phyloP scores from a whole-genome alignment of 37 sponge, comb jelly and placozoan genomes.

The Theonella swinhoei region DNA sequence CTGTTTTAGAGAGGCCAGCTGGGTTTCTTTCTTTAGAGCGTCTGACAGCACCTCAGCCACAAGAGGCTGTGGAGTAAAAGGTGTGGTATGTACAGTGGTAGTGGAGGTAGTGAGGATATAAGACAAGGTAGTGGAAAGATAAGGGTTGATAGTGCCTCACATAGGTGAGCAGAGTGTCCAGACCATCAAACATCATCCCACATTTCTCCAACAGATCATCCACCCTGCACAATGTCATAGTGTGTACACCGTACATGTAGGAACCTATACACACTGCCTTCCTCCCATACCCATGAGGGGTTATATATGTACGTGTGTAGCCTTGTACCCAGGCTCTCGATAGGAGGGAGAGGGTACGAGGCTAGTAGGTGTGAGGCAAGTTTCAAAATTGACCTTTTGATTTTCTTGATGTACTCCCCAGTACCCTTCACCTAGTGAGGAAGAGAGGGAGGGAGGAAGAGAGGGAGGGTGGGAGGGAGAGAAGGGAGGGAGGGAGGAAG shows the following conservation, averaged over 20 bases:
- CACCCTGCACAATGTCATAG: neutral
- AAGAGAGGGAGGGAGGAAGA: neutral
- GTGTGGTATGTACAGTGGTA: neutral
- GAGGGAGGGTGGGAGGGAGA: neutral
- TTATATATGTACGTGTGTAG: too few relatives aligned
- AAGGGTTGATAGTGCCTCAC: too few relatives aligned
- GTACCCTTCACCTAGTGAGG: slow-evolving; percentile 19
- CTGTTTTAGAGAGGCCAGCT: slow-evolving; percentile 4
- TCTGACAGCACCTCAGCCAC: slow-evolving; percentile 43
- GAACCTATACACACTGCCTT: too few relatives aligned
- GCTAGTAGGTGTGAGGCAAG: neutral
- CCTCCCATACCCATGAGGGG: too few relatives aligned
- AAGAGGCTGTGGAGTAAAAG: slow-evolving; percentile 2
- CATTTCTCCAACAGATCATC: slow-evolving; percentile 23
- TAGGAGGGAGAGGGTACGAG: neutral
- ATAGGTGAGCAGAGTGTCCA: slow-evolving; percentile 10
- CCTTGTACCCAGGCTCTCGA: too few relatives aligned
- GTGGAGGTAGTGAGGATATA: neutral
- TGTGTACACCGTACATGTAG: too few relatives aligned
- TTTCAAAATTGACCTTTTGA: slow-evolving; percentile 1
- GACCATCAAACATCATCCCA: slow-evolving; percentile 8
- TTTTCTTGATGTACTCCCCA: slow-evolving; percentile 1
- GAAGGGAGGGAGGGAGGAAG: neutral
- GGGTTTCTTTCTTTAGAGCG: slow-evolving; percentile 33
- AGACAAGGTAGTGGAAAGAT: too few relatives aligned